A percentile compares a stretch with the other conserved stretches of the same genome.
Evolutionary conservation across 2,113 vertebrate species (phyloP).

Genomic region (Spermophilus dauricus): DNA sequence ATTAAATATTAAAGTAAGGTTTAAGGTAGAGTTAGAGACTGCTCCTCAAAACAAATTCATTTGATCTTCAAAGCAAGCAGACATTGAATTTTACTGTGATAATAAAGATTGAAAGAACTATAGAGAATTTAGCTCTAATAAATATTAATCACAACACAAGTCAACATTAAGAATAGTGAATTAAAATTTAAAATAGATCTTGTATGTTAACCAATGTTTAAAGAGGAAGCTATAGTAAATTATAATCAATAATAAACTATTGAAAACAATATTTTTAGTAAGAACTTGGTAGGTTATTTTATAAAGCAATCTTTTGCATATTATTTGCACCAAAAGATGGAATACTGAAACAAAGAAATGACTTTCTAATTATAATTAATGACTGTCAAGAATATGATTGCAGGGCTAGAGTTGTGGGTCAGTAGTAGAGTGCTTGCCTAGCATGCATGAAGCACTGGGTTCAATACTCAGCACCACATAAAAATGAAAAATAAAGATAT

Average conservation of each 20-base stretch:
- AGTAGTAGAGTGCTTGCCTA: too few relatives aligned
- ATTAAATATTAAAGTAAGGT: background rate
- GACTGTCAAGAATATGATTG: background rate
- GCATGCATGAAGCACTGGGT: too few relatives aligned
- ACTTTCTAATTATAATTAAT: background rate
- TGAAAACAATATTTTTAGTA: background rate
- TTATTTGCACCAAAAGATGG: background rate
- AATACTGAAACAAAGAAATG: background rate
- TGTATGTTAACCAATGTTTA: background rate
- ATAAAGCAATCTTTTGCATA: background rate
- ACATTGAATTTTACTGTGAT: background rate
- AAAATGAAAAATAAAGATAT: too few relatives aligned
- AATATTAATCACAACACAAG: background rate
- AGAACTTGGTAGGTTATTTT: background rate
- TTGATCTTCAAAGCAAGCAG: background rate
- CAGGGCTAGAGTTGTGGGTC: too few relatives aligned
- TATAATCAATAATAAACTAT: background rate
- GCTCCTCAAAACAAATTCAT: background rate
- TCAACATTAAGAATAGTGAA: background rate
- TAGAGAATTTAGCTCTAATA: background rate
- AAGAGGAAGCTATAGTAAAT: background rate
- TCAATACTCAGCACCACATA: too few relatives aligned
- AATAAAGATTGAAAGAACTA: background rate
- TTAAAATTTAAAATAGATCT: background rate
- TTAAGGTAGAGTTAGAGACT: background rate